Percentiles rank a stretch among this genome's conserved stretches.
These are phyloP conservation scores for Steinernema khuongi DNA, from an alignment of 1,140 invertebrate genomes.

Conservation along the genomic window DNA sequence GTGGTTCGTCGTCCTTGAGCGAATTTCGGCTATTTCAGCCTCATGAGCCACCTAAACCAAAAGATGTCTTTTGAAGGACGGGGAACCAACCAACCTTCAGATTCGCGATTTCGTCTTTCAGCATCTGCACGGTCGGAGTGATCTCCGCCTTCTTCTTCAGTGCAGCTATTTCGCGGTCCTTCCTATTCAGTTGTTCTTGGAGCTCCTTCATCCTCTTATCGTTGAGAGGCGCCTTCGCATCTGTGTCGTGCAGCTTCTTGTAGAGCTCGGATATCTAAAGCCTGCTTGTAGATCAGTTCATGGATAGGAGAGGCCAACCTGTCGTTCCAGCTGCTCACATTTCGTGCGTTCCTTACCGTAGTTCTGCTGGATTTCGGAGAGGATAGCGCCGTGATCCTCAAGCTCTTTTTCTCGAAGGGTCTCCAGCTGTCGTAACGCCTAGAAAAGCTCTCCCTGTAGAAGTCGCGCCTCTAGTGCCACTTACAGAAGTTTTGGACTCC, in stretches of 20 bases:
- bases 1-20: background rate
- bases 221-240: background rate
- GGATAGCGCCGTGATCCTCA: conserved; percentile 23
- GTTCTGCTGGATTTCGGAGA: conserved; percentile 27
- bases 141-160: conserved; percentile 34
- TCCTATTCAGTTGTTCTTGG: conserved; percentile 22
- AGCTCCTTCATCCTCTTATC: conserved; percentile 14
- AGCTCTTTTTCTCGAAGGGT: conserved; percentile 30
- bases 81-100: conserved; percentile 29
- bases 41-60: conserved; percentile 21
- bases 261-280: conserved; percentile 35
- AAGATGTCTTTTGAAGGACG: conserved; percentile 8
- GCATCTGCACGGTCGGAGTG: conserved; percentile 27
- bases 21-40: conserved; percentile 17
- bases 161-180: conserved; percentile 20
- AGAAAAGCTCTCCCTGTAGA: background rate
- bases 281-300: conserved; percentile 1
- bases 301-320: conserved; percentile 23
- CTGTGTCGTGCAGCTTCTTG: conserved; percentile 33
- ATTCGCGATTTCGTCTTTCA: conserved; percentile 33
- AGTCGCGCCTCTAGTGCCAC: background rate
- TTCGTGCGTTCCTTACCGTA: conserved; percentile 32
- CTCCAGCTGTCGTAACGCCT: conserved; percentile 10
- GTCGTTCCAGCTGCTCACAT: conserved; percentile 25
- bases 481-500: background rate